phyloP scores from a whole-genome alignment of 2,797 vertebrate genomes.

The Pristis pectinata region DNA sequence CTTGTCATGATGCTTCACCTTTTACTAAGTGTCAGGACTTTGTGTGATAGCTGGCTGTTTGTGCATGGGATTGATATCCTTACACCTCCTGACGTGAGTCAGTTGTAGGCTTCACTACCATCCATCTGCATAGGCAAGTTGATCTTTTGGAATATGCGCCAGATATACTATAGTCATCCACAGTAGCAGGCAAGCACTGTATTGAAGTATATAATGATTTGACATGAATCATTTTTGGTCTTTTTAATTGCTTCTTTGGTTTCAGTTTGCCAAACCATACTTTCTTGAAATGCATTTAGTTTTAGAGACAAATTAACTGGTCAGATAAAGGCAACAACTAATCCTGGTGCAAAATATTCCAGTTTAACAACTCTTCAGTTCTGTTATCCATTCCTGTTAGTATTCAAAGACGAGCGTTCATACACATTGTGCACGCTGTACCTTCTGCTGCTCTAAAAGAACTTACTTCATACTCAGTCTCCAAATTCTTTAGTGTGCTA shows the following conservation, averaged over 20 bases:
- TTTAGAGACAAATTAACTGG: neutral
- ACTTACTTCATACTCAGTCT: neutral
- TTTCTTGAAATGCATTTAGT: neutral
- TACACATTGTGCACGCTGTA: neutral
- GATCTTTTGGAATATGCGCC: neutral
- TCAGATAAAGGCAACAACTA: neutral
- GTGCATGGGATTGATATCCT: no score
- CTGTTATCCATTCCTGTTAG: neutral
- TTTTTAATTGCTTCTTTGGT: neutral
- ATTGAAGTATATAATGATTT: neutral
- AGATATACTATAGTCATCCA: neutral
- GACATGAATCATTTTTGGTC: neutral
- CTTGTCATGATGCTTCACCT: no score
- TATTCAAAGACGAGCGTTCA: neutral
- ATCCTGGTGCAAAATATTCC: neutral
- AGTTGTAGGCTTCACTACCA: neutral
- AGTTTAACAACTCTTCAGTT: neutral
- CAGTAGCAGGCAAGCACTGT: neutral
- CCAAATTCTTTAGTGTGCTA: neutral
- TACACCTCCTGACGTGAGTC: neutral
- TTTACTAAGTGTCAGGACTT: no score
- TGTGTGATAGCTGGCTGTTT: no score
- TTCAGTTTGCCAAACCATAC: neutral
- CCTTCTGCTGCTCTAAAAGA: neutral
- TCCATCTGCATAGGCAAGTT: neutral